phyloP scores from a whole-genome alignment of 1,140 invertebrate species.

The Ceratoteleas bidentatus region DNA sequence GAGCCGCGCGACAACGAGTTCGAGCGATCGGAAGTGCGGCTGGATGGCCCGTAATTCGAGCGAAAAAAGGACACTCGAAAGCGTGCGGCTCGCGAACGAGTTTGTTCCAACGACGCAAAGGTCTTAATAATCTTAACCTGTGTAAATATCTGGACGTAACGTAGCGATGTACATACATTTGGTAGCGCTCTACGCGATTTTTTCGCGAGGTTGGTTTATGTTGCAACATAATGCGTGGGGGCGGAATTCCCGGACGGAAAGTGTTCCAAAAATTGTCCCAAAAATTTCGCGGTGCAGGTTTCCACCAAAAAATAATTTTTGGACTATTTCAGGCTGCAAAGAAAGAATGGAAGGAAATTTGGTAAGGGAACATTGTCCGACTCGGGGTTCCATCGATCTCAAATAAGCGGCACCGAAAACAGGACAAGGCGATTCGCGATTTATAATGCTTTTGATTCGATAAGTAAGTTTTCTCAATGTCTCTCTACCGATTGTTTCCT shows the following conservation, averaged over 20 bases:
- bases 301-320: too few relatives aligned
- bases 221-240: conserved; percentile 5
- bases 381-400: too few relatives aligned
- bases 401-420: too few relatives aligned
- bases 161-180: conserved; percentile 32
- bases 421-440: too few relatives aligned
- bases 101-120: background rate
- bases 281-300: too few relatives aligned
- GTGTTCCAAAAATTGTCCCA: too few relatives aligned
- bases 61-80: background rate
- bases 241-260: too few relatives aligned
- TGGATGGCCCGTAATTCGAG: conserved; percentile 20
- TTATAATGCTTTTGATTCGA: background rate
- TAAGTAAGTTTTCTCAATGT: conserved; percentile 19
- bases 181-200: background rate
- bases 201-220: conserved; percentile 6
- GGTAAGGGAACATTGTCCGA: too few relatives aligned
- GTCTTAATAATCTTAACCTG: conserved; percentile 16
- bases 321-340: too few relatives aligned
- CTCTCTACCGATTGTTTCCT: conserved; percentile 30
- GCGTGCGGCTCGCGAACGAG: background rate
- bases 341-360: too few relatives aligned
- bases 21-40: conserved; percentile 3
- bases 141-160: conserved; percentile 32
- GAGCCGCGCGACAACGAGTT: background rate